Percentiles rank a stretch among this genome's conserved stretches.
Evolutionary conservation across 2,888 invertebrate species (phyloP).

Genomic region (Synanthedon vespiformis): DNA sequence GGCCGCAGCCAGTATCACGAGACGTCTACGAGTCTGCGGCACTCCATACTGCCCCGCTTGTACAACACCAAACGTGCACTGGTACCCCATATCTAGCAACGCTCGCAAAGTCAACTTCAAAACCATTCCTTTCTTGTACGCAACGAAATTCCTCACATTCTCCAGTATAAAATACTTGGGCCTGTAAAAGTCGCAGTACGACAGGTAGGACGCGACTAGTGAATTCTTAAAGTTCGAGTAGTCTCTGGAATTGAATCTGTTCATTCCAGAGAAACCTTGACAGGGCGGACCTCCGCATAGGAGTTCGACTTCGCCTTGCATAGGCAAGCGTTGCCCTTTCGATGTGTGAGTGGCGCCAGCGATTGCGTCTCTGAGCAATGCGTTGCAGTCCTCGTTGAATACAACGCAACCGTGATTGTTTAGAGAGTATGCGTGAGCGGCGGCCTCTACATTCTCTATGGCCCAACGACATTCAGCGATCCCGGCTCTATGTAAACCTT

Average conservation of each 20-base stretch:
- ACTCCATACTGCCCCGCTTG: slow-evolving; percentile 90
- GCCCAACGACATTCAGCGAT: slow-evolving; percentile 82
- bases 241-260: slow-evolving; percentile 85
- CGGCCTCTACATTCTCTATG: slow-evolving; percentile 81
- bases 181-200: slow-evolving; percentile 87
- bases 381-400: slow-evolving; percentile 86
- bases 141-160: slow-evolving; percentile 88
- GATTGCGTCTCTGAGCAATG: slow-evolving; percentile 76
- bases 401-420: slow-evolving; percentile 81
- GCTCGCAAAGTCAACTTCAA: slow-evolving; percentile 82
- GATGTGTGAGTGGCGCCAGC: slow-evolving; percentile 65
- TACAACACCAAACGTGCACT: slow-evolving; percentile 86
- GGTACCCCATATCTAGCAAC: slow-evolving; percentile 86
- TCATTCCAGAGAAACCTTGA: slow-evolving; percentile 92
- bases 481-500: slow-evolving; percentile 78
- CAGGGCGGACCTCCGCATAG: slow-evolving; percentile 90
- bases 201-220: slow-evolving; percentile 82
- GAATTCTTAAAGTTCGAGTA: slow-evolving; percentile 90
- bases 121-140: slow-evolving; percentile 84
- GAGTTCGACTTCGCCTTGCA: slow-evolving; percentile 84
- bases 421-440: slow-evolving; percentile 82
- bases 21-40: slow-evolving; percentile 82
- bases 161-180: slow-evolving; percentile 87
- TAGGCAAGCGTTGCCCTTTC: slow-evolving; percentile 72
- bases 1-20: slow-evolving; percentile 85